Conservation (phyloP, 2,797 vertebrate species). For the Paguma larvata region DNA sequence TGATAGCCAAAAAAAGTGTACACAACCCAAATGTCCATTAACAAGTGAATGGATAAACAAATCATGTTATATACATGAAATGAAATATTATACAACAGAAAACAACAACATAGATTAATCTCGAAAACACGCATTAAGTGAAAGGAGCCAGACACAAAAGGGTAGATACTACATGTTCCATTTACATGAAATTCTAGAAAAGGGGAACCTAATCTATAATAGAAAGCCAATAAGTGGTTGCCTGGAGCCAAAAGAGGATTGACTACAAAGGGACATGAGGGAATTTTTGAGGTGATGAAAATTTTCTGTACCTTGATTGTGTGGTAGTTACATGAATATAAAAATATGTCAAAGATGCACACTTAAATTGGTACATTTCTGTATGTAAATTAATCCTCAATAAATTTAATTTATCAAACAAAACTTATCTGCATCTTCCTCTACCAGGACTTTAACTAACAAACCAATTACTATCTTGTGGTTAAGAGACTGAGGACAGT, state of each 20-base stretch:
- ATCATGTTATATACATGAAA: background rate
- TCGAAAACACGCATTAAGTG: conserved; percentile 50
- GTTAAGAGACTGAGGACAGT: conserved; percentile 13
- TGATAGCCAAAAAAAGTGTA: conserved; percentile 30
- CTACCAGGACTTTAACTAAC: conserved; percentile 52
- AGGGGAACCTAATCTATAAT: background rate
- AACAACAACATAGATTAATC: conserved; percentile 26
- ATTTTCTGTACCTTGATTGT: conserved; percentile 19
- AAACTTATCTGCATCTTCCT: conserved; percentile 39
- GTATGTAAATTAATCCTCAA: conserved; percentile 22
- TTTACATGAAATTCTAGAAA: conserved; percentile 60
- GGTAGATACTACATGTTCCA: background rate
- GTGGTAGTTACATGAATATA: background rate
- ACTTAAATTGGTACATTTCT: conserved; percentile 28
- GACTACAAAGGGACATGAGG: background rate
- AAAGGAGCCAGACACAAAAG: conserved; percentile 51
- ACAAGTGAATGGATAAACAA: conserved; percentile 10
- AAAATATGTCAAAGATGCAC: conserved; percentile 4
- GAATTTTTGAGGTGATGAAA: conserved; percentile 39
- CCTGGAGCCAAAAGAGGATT: background rate
- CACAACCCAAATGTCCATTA: background rate
- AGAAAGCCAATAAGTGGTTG: conserved; percentile 2
- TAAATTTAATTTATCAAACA: conserved; percentile 49
- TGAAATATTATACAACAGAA: conserved; percentile 12
- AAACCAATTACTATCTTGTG: conserved; percentile 48